These are phyloP conservation scores for Drosophila quasianomalipes DNA, from an alignment of 2,888 invertebrate species.

Conservation along the genomic window DNA sequence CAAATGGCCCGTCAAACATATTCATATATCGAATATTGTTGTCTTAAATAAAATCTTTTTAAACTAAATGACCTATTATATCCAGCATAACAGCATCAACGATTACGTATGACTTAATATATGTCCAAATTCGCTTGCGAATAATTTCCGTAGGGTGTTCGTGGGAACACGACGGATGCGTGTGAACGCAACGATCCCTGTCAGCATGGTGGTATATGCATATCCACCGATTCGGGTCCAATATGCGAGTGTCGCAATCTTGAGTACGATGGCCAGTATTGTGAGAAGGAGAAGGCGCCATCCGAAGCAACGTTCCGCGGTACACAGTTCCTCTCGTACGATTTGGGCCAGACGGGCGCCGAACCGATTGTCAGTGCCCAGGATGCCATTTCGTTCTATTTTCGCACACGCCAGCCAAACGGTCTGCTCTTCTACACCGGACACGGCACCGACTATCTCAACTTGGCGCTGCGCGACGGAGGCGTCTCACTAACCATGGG, in stretches of 20 bases:
- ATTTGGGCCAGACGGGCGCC: conserved; percentile 93
- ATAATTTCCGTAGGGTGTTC: conserved; percentile 62
- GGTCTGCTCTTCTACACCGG: conserved; percentile 97
- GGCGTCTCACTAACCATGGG: conserved; percentile 95
- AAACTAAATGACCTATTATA: not conserved
- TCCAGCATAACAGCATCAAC: not conserved
- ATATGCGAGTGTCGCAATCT: conserved; percentile 97
- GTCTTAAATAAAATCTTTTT: not conserved
- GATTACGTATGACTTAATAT: not conserved
- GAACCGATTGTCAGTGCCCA: conserved; percentile 96
- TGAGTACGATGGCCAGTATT: conserved; percentile 96
- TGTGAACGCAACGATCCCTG: conserved; percentile 96
- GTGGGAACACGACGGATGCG: conserved; percentile 91
- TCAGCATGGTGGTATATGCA: conserved; percentile 97
- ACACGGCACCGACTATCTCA: conserved; percentile 95
- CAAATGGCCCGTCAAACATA: not conserved
- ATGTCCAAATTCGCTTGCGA: not conserved
- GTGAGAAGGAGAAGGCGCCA: conserved; percentile 97
- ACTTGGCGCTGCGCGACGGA: conserved; percentile 95
- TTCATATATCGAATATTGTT: not conserved
- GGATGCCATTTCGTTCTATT: conserved; percentile 95
- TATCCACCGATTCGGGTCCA: conserved; percentile 97
- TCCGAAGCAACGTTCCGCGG: conserved; percentile 97
- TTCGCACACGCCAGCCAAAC: conserved; percentile 96
- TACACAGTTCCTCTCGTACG: conserved; percentile 95